Conservation (phyloP, 1,140 invertebrate species). For the Drosophila saltans region DNA sequence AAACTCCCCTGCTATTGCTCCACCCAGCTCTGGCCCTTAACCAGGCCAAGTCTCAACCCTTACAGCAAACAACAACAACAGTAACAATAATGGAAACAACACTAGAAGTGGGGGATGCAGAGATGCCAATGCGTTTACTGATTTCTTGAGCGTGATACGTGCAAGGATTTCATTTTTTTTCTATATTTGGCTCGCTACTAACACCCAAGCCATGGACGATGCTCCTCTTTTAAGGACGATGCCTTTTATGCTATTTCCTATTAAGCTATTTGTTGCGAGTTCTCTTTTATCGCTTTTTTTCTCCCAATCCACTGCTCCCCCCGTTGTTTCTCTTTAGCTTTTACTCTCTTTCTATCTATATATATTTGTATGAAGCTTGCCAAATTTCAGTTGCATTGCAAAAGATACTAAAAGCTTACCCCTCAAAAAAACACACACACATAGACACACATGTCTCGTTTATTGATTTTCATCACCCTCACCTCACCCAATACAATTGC, state of each 20-base stretch:
- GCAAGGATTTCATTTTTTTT: constrained; percentile 66
- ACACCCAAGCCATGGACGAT: not conserved
- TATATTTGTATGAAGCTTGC: constrained; percentile 45
- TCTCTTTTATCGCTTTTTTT: constrained; percentile 49
- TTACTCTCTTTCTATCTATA: constrained; percentile 28
- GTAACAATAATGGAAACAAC: constrained; percentile 16
- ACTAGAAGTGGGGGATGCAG: constrained; percentile 14
- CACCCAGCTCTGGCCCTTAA: not conserved
- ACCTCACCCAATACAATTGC: constrained; percentile 38
- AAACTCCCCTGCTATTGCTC: not conserved
- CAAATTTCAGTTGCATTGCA: constrained; percentile 78
- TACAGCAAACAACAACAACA: constrained; percentile 33
- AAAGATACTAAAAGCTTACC: constrained; percentile 78
- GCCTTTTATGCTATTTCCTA: constrained; percentile 76
- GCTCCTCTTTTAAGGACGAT: constrained; percentile 9
- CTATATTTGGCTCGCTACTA: constrained; percentile 26
- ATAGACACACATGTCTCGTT: constrained; percentile 50
- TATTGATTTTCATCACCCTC: constrained; percentile 67
- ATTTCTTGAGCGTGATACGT: constrained; percentile 75
- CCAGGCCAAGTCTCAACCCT: constrained; percentile 49
- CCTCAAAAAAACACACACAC: constrained; percentile 43
- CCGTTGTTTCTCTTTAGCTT: constrained; percentile 5
- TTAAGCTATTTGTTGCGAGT: constrained; percentile 73
- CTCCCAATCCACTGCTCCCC: not conserved
- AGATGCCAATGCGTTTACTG: constrained; percentile 73